Evolutionary conservation across 2,888 invertebrate genomes (phyloP).

Genomic region (Psococerastis gibbosa): DNA sequence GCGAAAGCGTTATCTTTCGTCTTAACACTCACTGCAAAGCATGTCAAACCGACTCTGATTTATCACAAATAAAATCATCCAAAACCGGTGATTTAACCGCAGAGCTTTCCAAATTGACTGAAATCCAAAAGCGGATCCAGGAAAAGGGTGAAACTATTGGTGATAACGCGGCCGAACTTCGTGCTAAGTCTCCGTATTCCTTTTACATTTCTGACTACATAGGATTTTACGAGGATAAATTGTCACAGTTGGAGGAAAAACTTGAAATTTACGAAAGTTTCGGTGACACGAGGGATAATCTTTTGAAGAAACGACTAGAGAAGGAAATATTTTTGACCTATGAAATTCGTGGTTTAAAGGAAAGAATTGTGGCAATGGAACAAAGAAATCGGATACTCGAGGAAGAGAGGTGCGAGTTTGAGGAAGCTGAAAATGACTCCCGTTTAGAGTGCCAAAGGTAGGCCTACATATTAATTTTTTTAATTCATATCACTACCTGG

Average conservation of each 20-base stretch:
- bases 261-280: slow-evolving; percentile 44
- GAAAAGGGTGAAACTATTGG: slow-evolving; percentile 30
- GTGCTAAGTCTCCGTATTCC: neutral
- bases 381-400: slow-evolving; percentile 43
- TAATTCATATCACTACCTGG: neutral
- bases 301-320: slow-evolving; percentile 40
- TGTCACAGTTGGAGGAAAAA: slow-evolving; percentile 42
- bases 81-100: slow-evolving; percentile 31
- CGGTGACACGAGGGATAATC: slow-evolving; percentile 39
- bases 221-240: slow-evolving; percentile 42
- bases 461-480: slow-evolving; percentile 13
- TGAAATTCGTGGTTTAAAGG: slow-evolving; percentile 28
- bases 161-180: neutral
- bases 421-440: slow-evolving; percentile 59
- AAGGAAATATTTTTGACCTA: slow-evolving; percentile 36
- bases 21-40: slow-evolving; percentile 12
- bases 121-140: slow-evolving; percentile 40
- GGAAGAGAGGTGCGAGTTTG: slow-evolving; percentile 52
- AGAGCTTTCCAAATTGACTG: slow-evolving; percentile 42
- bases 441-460: slow-evolving; percentile 36
- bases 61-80: slow-evolving; percentile 9
- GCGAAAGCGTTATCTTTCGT: neutral
- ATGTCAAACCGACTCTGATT: slow-evolving; percentile 12
- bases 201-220: slow-evolving; percentile 12
- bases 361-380: slow-evolving; percentile 36